Evolutionary conservation across 2,113 vertebrate genomes (phyloP).

Genomic region (Caretta caretta): DNA sequence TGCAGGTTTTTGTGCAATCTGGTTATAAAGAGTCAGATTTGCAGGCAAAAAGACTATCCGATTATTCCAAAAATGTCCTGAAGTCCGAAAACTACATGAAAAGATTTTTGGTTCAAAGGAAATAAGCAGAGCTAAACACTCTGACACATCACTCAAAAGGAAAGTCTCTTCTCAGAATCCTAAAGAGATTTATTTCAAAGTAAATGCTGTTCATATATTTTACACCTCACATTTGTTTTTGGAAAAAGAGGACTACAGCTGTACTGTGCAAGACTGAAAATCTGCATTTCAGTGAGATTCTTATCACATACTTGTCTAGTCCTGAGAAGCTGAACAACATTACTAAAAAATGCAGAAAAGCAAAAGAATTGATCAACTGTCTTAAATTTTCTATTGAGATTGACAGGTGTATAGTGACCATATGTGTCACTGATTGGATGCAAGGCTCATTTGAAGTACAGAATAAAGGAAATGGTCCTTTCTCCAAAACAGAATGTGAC

Average conservation of each 20-base stretch:
- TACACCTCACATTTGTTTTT: not conserved
- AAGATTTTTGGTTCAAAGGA: not conserved
- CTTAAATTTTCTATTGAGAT: not conserved
- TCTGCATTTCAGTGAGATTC: not conserved
- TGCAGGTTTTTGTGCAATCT: not conserved
- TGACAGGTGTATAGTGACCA: not conserved
- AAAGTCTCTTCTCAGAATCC: not conserved
- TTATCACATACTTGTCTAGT: not conserved
- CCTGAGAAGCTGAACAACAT: not conserved
- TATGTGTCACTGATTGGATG: not conserved
- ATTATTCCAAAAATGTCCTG: not conserved
- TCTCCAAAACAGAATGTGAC: not conserved
- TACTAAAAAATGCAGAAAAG: not conserved
- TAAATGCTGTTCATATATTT: not conserved
- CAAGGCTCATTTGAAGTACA: constrained; percentile 10
- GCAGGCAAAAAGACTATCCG: not conserved
- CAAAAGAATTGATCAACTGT: not conserved
- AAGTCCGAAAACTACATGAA: not conserved
- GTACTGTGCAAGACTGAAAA: not conserved
- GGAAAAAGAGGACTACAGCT: not conserved
- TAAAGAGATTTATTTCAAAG: not conserved
- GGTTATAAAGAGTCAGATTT: not conserved
- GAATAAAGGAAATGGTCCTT: constrained; percentile 5
- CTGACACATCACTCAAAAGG: not conserved
- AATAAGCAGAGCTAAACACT: not conserved